phyloP scores from a whole-genome alignment of 1,140 invertebrate species.

The Lethrus apterus region DNA sequence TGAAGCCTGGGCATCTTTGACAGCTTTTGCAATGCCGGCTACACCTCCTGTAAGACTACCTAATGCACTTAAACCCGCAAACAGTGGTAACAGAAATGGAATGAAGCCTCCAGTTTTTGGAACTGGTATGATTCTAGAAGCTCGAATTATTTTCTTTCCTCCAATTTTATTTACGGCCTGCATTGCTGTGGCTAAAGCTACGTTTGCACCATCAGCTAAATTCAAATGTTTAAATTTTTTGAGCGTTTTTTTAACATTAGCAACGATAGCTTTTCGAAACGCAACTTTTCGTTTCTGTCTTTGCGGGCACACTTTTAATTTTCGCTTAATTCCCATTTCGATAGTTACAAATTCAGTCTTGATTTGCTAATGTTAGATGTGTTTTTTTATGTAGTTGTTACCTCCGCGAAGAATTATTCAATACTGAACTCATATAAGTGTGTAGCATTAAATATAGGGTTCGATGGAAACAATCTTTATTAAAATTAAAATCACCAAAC shows the following conservation, averaged over 20 bases:
- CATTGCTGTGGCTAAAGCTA: not conserved
- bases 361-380: not conserved
- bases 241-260: not conserved
- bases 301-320: not conserved
- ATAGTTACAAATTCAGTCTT: not conserved
- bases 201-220: not conserved
- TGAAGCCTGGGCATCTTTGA: slow-evolving; percentile 32
- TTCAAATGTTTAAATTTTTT: not conserved
- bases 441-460: not conserved
- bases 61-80: slow-evolving; percentile 36
- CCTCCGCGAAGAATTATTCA: not conserved
- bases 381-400: not conserved
- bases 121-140: slow-evolving; percentile 34
- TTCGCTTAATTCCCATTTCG: not conserved
- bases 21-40: slow-evolving; percentile 33
- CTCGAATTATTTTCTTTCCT: slow-evolving; percentile 16
- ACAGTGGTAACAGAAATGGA: slow-evolving; percentile 35
- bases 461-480: not conserved
- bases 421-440: not conserved
- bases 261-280: too few species aligned
- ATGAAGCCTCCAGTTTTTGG: slow-evolving; percentile 37
- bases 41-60: slow-evolving; percentile 33
- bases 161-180: not conserved
- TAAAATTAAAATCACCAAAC: not conserved
- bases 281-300: too few species aligned